Base-by-base conservation (phyloP, 2,797 vertebrate species). In the Telmatherina bonti region DNA sequence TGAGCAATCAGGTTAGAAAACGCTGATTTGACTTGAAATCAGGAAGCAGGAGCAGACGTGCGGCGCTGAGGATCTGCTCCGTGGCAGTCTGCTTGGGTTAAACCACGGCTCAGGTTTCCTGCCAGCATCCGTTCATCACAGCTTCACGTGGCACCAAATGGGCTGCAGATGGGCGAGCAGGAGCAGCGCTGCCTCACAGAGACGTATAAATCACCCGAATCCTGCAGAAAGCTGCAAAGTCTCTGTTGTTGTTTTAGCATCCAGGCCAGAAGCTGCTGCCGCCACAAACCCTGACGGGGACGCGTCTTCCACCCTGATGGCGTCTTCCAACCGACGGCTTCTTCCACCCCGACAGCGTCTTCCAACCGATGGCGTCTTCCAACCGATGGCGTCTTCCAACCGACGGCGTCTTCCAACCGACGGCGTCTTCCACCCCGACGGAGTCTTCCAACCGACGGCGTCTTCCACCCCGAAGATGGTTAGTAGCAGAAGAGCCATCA, bases 1-100 rank as follows among this genome's bases (percentile, higher is more conserved):
- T 82, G 87, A 83, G 86, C 79, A 86, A 94, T 59, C 85, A 91
- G 43, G 85, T 91, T 83, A 91, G 60, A 76, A 81, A 64, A 85
- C 55, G 73, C 70, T 65, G 27, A 18, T 3, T 7, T 31, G 73
- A 71, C 78, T 67, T 58, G n/a, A 2, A 30, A 57, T 49, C 24
- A 31, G 30, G 7, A 3, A 7, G 30, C 30, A 31, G 30, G 30
- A 31, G 30, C 3, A 31, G 7, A 3, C 7, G 30, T 7, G 3
- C 30, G 30, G 30, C 30, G 30, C 30, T n/a, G n/a, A n/a, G n/a
- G n/a, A n/a, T n/a, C n/a, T n/a, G n/a, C n/a, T n/a, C n/a, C n/a
- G n/a, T n/a, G n/a, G n/a, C n/a, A n/a, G n/a, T 31, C 30, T 31
- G 30, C 30, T 3, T 31, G 30, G 30, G 7, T 7, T 31, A 3